Base-by-base conservation (phyloP, 2,888 invertebrate species). In the Choristoneura rosaceana region DNA sequence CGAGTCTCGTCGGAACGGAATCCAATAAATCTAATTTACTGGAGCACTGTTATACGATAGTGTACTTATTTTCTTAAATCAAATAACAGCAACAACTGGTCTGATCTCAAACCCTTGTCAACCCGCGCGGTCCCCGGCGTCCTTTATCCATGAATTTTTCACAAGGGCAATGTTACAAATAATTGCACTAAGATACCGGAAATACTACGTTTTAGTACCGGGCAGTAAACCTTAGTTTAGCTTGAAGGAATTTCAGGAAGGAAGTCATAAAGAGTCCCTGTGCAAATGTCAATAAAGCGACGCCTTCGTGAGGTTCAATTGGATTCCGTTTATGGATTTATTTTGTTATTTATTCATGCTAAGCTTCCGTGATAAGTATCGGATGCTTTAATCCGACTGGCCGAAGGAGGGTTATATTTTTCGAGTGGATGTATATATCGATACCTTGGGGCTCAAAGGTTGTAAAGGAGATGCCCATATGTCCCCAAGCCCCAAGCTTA, bases 31-130 rank as follows among this genome's bases (percentile, higher is more conserved):
- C 41, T 59, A 58, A 66, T 43, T 45, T n/a, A 58, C 58, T 68
- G 38, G 8, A 38, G 60, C 50, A 25, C 14, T 64, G 52, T 64
- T 38, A 50, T 64, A 38, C 25, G 14, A 45, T 60, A 5, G 38
- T 25, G 5, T 17, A 55, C 38, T 38, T 38, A 45, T 59, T 34
- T n/a, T 3, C 59, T 15, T n/a, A 25, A 64, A 65, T 59, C 64
- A 50, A 70, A 70, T 65, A 64, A 34, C 59, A 50, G 2, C 50
- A 64, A 33, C 59, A 59, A 50, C 60, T 14, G 59, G 64, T 25
- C 59, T 50, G 64, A 70, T 65, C 47, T 55, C 47, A 25, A n/a
- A 70, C 70, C 70, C 59, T 70, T 41, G 64, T 70, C 64, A 60
- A 33, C 25, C 63, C 50, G 10, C 52, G n/a, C 52, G 15, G 9